Percentiles rank a stretch among this genome's conserved stretches.
Conservation (phyloP, 2,113 vertebrate species). For the Sinocyclocheilus anshuiensis region DNA sequence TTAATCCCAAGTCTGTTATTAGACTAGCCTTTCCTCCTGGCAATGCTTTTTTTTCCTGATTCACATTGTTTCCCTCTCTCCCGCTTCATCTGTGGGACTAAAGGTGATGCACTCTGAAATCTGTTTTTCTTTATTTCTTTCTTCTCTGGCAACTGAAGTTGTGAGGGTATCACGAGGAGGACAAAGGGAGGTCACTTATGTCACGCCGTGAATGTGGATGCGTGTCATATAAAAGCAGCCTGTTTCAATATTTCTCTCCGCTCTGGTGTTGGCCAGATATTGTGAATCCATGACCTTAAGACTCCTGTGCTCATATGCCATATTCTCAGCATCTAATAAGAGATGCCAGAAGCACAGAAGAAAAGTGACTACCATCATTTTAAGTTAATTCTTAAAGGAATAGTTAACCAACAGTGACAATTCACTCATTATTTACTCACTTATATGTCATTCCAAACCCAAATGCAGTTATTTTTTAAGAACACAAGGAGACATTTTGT, state of each 20-base stretch:
- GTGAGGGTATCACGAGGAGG: neutral
- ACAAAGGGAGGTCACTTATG: constrained; percentile 13
- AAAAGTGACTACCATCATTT: neutral
- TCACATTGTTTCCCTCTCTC: neutral
- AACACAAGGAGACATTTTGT: neutral
- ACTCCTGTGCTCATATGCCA: constrained; percentile 15
- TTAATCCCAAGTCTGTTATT: constrained; percentile 42
- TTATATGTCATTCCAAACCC: neutral
- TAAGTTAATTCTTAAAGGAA: neutral
- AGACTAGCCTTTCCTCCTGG: neutral
- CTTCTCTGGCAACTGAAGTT: constrained; percentile 9
- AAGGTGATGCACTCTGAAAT: neutral
- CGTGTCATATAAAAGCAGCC: constrained; percentile 1
- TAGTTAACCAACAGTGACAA: neutral
- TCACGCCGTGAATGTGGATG: neutral
- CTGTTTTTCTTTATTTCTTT: neutral
- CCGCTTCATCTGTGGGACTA: neutral
- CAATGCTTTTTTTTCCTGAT: neutral
- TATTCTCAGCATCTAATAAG: constrained; percentile 22
- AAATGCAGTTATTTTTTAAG: neutral
- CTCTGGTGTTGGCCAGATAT: constrained; percentile 26
- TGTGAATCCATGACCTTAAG: constrained; percentile 34
- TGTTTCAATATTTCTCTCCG: constrained; percentile 24
- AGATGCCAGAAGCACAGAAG: constrained; percentile 9
- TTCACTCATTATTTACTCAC: too few relatives aligned